Evolutionary conservation across 2,888 invertebrate genomes (phyloP).

Genomic region (Brassicogethes aeneus): DNA sequence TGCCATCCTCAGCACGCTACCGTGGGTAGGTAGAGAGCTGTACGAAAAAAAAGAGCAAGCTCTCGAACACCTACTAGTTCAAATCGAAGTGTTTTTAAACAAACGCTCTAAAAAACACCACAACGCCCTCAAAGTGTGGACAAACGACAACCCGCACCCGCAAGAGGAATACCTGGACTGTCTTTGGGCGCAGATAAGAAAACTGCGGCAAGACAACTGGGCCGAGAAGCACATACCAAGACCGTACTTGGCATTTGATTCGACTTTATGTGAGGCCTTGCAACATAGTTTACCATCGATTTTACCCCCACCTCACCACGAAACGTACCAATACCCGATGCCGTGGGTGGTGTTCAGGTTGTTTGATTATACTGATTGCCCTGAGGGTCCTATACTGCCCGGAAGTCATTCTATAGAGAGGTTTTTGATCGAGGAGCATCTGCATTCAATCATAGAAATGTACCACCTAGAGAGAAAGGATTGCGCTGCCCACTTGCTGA

Average conservation of each 20-base stretch:
- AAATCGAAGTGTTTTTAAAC: conserved; percentile 86
- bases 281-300: conserved; percentile 92
- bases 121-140: conserved; percentile 89
- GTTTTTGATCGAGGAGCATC: conserved; percentile 94
- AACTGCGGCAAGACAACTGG: conserved; percentile 91
- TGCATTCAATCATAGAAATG: conserved; percentile 86
- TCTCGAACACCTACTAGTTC: conserved; percentile 78
- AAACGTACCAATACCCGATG: conserved; percentile 84
- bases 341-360: conserved; percentile 87
- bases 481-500: conserved; percentile 86
- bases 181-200: conserved; percentile 89
- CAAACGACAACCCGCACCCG: conserved; percentile 87
- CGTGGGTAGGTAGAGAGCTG: conserved; percentile 93
- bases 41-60: conserved; percentile 95
- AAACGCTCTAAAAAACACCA: conserved; percentile 91
- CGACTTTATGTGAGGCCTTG: conserved; percentile 87
- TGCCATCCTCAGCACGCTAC: conserved; percentile 84
- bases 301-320: conserved; percentile 88
- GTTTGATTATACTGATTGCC: conserved; percentile 99
- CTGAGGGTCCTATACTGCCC: conserved; percentile 84
- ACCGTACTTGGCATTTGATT: conserved; percentile 93
- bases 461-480: conserved; percentile 86
- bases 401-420: conserved; percentile 96
- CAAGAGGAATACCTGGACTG: conserved; percentile 97
- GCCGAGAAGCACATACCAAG: conserved; percentile 92